These are phyloP conservation scores for Crypturellus tataupa DNA, from an alignment of 2,797 vertebrate species.

Conservation along the genomic window DNA sequence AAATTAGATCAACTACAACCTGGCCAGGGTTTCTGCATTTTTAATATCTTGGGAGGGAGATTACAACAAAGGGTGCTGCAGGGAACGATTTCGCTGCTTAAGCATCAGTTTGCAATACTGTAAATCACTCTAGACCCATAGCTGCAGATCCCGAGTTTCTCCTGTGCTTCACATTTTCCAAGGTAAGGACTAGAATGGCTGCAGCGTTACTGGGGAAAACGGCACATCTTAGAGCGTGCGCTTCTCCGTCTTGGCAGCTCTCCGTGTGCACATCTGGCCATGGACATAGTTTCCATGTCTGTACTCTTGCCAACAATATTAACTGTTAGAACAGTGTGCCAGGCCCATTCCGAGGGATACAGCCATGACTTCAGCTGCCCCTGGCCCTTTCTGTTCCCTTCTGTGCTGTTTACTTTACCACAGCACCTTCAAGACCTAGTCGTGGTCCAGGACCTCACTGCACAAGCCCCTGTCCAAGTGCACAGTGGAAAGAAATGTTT, in stretches of 20 bases:
- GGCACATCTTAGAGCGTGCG: neutral
- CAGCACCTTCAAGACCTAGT: neutral
- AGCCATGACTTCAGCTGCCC: slow-evolving; percentile 21
- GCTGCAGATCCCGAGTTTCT: slow-evolving; percentile 22
- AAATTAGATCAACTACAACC: slow-evolving; percentile 68
- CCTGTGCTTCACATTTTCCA: slow-evolving; percentile 45
- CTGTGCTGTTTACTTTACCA: neutral
- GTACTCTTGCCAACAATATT: slow-evolving; percentile 51
- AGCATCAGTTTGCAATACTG: neutral
- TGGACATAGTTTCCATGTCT: slow-evolving; percentile 42
- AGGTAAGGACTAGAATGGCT: neutral
- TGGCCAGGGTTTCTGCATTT: slow-evolving; percentile 56
- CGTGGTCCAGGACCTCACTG: neutral
- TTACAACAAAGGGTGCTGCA: slow-evolving; percentile 46
- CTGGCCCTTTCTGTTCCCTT: slow-evolving; percentile 8
- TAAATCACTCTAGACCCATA: neutral
- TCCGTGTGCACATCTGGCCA: slow-evolving; percentile 43
- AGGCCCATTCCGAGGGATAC: neutral
- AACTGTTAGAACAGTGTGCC: slow-evolving; percentile 10
- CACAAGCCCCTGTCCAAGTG: neutral
- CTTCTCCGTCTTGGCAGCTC: slow-evolving; percentile 31
- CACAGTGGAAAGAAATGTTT: neutral
- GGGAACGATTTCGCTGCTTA: slow-evolving; percentile 43
- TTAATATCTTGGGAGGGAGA: slow-evolving; percentile 56
- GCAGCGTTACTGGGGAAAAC: neutral